A percentile compares a stretch with the other conserved stretches of the same genome.
Evolutionary conservation across 2,797 vertebrate species (phyloP).

Genomic region (Mycteria americana): DNA sequence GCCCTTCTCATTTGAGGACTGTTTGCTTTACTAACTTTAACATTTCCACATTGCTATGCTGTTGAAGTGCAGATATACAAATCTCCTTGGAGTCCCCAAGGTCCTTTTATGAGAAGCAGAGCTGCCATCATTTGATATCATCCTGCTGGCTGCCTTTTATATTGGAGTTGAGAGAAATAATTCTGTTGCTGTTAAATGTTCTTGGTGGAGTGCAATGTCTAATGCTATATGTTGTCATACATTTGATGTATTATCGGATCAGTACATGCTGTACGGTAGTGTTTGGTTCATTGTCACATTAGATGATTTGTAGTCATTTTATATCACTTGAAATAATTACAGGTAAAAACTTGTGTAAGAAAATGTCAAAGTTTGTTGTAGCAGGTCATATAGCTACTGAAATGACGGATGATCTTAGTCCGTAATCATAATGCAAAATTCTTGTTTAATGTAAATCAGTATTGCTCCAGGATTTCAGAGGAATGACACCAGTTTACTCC

Average conservation of each 20-base stretch:
- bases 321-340: constrained; percentile 55
- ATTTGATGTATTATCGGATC: constrained; percentile 41
- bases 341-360: constrained; percentile 59
- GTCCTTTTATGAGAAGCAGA: constrained; percentile 45
- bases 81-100: constrained; percentile 48
- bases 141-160: constrained; percentile 23
- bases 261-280: background rate
- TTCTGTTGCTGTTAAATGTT: constrained; percentile 1
- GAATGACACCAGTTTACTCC: constrained; percentile 8
- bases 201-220: constrained; percentile 5
- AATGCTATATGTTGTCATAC: constrained; percentile 31
- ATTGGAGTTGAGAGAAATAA: background rate
- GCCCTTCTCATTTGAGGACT: constrained; percentile 68
- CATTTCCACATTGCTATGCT: constrained; percentile 61
- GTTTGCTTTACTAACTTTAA: constrained; percentile 70
- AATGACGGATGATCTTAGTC: background rate
- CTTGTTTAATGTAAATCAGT: background rate
- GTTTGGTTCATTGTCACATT: constrained; percentile 37
- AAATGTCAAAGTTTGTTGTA: constrained; percentile 42
- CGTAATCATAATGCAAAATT: background rate
- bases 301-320: constrained; percentile 22
- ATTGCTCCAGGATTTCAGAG: background rate
- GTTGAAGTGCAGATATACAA: constrained; percentile 50
- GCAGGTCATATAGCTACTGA: constrained; percentile 8
- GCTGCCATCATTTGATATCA: constrained; percentile 42